Base-by-base conservation (phyloP, 2,797 vertebrate species). In the Aselliscus stoliczkanus region DNA sequence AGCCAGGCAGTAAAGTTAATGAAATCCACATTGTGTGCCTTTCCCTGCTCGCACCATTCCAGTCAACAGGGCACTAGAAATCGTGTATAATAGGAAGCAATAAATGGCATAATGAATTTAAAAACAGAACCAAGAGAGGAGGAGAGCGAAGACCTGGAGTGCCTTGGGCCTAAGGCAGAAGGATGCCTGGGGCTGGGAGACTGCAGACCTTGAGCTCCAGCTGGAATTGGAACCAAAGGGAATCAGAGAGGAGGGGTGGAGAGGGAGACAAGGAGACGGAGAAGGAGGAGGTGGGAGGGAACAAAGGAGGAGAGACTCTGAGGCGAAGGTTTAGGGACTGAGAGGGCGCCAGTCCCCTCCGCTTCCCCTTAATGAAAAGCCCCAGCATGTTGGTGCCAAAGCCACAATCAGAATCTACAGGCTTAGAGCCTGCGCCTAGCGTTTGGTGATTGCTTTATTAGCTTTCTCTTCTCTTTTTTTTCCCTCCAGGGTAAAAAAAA, bases 81-180 rank as follows among this genome's bases (percentile, higher is more conserved):
- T 62, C 42, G 79, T 14, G 21, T 64, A 29, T 90, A 94, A 93
- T 65, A 50, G 83, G 54, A 21, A 91, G 93, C 94, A 83, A 95
- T 91, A 95, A 97, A 96, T 86, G 79, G 86, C 94, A 31, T 62
- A 92, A 96, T 93, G 93, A 96, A 97, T 93, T 96, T 96, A 95
- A 97, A 97, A 95, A 89, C 83, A 25, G 69, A 31, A 67, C 20
- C 0, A 23, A 54, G 83, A 65, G 20, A 47, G 47, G 25, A 44
- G n/a, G 62, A 50, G 52, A 62, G 47, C 11, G 15, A 50, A 27
- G 70, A 56, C 27, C 0, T 3, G 72, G 65, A 29, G 47, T 7
- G 69, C 5, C 12, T 44, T 7, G 81, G 80, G 72, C 72, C 5
- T 7, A n/a, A 84, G 58, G 91, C 82, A 39, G 90, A 34, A 72